Percentiles rank a stretch among this genome's conserved stretches.
phyloP scores from a whole-genome alignment of 2,797 vertebrate species.

The Decapterus maruadsi region DNA sequence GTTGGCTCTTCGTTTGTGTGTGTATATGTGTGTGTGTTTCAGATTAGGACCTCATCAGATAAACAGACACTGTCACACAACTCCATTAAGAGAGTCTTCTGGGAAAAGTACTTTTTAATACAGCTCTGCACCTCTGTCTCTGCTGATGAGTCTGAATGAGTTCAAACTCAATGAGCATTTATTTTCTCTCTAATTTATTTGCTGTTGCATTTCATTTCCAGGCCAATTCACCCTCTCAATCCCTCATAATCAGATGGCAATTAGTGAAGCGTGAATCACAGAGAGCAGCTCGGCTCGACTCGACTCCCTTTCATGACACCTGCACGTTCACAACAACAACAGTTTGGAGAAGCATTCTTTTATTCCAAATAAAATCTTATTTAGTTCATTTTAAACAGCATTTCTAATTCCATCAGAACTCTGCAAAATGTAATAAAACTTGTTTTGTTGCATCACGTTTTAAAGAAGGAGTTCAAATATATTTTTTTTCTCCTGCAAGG shows the following conservation, averaged over 20 bases:
- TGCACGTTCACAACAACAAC: slow-evolving; percentile 82
- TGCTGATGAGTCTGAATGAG: slow-evolving; percentile 71
- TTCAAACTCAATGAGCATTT: slow-evolving; percentile 75
- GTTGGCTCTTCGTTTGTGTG: slow-evolving; percentile 39
- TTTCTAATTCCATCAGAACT: slow-evolving; percentile 81
- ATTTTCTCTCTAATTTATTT: slow-evolving; percentile 81
- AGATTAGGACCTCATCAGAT: slow-evolving; percentile 67
- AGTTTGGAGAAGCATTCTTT: slow-evolving; percentile 83
- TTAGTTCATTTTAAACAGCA: slow-evolving; percentile 82
- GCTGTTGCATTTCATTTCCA: slow-evolving; percentile 78
- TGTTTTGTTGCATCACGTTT: slow-evolving; percentile 77
- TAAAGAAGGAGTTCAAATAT: slow-evolving; percentile 77
- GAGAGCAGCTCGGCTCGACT: slow-evolving; percentile 65
- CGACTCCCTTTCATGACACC: slow-evolving; percentile 70
- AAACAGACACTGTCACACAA: slow-evolving; percentile 65
- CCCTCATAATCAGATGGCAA: slow-evolving; percentile 81
- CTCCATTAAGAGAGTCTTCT: slow-evolving; percentile 73
- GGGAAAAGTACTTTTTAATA: slow-evolving; percentile 72
- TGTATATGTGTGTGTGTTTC: slow-evolving; percentile 49
- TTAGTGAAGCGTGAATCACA: slow-evolving; percentile 79
- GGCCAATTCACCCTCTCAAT: slow-evolving; percentile 79
- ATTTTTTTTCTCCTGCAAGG: slow-evolving; percentile 63
- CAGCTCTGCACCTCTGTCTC: slow-evolving; percentile 54
- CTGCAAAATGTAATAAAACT: slow-evolving; percentile 81
- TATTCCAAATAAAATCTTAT: slow-evolving; percentile 85